phyloP scores from a whole-genome alignment of 2,113 vertebrate genomes.

The Megaceryle maxima region DNA sequence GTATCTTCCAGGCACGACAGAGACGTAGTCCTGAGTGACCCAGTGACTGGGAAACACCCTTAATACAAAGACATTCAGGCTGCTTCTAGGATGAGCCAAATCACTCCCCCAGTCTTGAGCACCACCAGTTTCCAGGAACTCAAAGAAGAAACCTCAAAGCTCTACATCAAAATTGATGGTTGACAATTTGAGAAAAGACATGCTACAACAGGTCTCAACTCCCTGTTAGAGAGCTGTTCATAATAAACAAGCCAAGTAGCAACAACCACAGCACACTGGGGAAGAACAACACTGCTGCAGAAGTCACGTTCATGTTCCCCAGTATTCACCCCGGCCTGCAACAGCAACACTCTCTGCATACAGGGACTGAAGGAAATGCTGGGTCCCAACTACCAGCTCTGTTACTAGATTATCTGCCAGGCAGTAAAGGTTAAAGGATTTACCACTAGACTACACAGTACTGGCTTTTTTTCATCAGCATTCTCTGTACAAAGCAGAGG shows the following conservation, averaged over 20 bases:
- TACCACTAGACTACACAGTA: background rate
- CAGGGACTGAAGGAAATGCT: background rate
- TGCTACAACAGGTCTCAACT: background rate
- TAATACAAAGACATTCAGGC: background rate
- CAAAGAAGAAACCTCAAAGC: background rate
- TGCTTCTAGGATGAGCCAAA: background rate
- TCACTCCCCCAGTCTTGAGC: background rate
- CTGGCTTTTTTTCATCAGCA: background rate
- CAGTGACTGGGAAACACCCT: background rate
- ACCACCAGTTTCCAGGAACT: background rate
- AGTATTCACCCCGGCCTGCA: background rate
- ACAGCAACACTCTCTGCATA: background rate
- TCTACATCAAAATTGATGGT: background rate
- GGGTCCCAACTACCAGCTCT: background rate
- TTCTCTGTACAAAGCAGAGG: background rate
- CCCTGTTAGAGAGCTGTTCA: background rate
- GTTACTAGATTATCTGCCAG: background rate
- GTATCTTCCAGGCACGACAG: background rate
- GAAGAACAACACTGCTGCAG: background rate
- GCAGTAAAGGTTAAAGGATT: background rate
- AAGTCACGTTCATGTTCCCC: fast-evolving
- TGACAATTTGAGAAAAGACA: background rate
- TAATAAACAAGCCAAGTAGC: background rate
- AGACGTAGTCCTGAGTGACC: background rate
- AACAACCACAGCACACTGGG: background rate